A percentile compares a stretch with the other conserved stretches of the same genome.
Conservation (phyloP, 1,140 invertebrate species). For the Patella vulgata region DNA sequence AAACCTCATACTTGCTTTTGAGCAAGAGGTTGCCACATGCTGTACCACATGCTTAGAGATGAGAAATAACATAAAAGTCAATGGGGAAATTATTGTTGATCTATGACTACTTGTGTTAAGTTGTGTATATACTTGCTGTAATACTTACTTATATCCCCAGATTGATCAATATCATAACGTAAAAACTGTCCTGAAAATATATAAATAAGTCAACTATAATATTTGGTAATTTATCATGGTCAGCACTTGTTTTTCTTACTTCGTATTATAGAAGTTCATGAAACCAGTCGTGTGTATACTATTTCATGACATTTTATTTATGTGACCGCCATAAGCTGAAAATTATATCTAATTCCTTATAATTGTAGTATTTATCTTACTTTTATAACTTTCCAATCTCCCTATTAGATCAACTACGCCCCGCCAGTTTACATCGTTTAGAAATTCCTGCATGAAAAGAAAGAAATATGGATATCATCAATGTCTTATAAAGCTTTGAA, state of each 20-base stretch:
- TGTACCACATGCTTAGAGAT: too few relatives aligned
- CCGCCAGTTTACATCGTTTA: slow-evolving; percentile 31
- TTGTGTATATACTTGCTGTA: not conserved
- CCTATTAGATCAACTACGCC: slow-evolving; percentile 38
- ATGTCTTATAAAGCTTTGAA: too few relatives aligned
- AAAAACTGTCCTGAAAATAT: slow-evolving; percentile 50
- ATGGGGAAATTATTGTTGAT: not conserved
- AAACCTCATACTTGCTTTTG: too few relatives aligned
- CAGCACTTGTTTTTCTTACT: not conserved
- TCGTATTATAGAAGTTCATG: not conserved
- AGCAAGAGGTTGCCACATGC: too few relatives aligned
- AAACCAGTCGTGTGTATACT: not conserved
- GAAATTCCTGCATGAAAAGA: slow-evolving; percentile 30
- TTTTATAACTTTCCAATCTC: slow-evolving; percentile 38
- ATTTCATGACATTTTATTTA: not conserved
- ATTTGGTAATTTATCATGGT: not conserved
- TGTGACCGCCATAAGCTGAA: not conserved
- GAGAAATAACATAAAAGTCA: too few relatives aligned
- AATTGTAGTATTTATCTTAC: slow-evolving; percentile 14
- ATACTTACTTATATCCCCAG: slow-evolving; percentile 54
- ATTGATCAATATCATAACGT: slow-evolving; percentile 50
- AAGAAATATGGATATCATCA: too few relatives aligned
- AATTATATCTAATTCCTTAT: not conserved
- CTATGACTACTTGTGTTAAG: not conserved
- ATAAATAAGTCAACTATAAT: not conserved